Evolutionary conservation across 1,140 invertebrate species (phyloP), one percentile per base, ranked within the genome.

Genomic region (Drosophila nigromelanica): DNA sequence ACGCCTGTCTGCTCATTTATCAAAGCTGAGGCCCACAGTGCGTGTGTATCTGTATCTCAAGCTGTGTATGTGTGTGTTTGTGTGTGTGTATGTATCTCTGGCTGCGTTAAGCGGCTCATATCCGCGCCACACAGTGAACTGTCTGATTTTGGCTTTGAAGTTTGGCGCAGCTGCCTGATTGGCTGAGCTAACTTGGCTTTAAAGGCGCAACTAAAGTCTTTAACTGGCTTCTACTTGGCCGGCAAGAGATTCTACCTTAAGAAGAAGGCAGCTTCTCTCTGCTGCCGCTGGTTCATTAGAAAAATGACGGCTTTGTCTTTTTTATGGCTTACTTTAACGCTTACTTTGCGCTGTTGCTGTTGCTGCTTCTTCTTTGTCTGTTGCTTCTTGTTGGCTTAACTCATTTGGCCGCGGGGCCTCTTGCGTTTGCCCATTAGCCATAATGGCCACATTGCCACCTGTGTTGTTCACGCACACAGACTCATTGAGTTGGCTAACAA

Each of bases 281-380:
- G 51, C 62, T 77, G 45, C 71, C 79, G 82, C 75, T 81, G 82
- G 60, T 87, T 89, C 83, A 89, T 89, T 89, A 89, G 83, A 89
- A 89, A 89, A 89, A 89, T 89, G 83, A 89, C 83, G 83, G 83
- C 83, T 89, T 87, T 87, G 83, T 89, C 83, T 89, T 89, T 87
- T 87, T 89, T 89, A 89, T 87, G 82, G 82, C 82, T 87, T 87
- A 87, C 82, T 87, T 87, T 81, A 86, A 87, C 82, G 82, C 83
- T 81, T 82, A 69, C 78, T 69, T 64, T 78, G 74, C 35, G 60
- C 61, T 40, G 47, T 12, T 78, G 40, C 51, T 60, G 60, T 27
- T 71, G 67, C 61, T 75, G 66, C 12, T 59, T 15, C 27, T 42
- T 40, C 48, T 50, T 37, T 39, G 15, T 35, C 66, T 81, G 27